Evolutionary conservation across 2,113 vertebrate genomes (phyloP).

Genomic region (Psilopogon haemacephalus): DNA sequence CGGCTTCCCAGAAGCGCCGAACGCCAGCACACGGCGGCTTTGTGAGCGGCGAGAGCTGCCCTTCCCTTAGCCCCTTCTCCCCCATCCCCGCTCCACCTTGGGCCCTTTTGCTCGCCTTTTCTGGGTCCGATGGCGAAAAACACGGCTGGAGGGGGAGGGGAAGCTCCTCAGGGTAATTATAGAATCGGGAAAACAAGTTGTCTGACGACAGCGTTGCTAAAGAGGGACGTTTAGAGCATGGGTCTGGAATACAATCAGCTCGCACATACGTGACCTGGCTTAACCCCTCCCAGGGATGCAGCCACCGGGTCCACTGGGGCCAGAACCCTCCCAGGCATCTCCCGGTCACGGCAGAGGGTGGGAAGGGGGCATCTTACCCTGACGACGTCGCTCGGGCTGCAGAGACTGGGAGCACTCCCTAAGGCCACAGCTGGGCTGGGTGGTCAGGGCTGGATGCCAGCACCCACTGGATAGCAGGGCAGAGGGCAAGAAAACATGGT

Average conservation of each 20-base stretch:
- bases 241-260: constrained; percentile 68
- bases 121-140: constrained; percentile 54
- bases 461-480: not conserved
- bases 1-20: constrained; percentile 18
- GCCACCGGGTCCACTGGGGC: not conserved
- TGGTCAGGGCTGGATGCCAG: not conserved
- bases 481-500: not conserved
- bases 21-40: not conserved
- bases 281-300: constrained; percentile 54
- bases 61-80: not conserved
- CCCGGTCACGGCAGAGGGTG: not conserved
- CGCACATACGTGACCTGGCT: constrained; percentile 45
- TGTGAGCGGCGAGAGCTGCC: not conserved
- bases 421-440: not conserved
- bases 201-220: constrained; percentile 68
- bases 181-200: constrained; percentile 69
- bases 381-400: accelerated
- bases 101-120: constrained; percentile 4
- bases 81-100: not conserved
- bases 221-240: constrained; percentile 66
- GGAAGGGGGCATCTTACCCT: not conserved
- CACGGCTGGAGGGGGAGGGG: not conserved
- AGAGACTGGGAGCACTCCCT: not conserved
- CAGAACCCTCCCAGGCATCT: not conserved
- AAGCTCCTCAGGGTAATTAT: constrained; percentile 61